These are phyloP conservation scores for Atherix ibis DNA, from an alignment of 2,888 invertebrate species.

Conservation along the genomic window DNA sequence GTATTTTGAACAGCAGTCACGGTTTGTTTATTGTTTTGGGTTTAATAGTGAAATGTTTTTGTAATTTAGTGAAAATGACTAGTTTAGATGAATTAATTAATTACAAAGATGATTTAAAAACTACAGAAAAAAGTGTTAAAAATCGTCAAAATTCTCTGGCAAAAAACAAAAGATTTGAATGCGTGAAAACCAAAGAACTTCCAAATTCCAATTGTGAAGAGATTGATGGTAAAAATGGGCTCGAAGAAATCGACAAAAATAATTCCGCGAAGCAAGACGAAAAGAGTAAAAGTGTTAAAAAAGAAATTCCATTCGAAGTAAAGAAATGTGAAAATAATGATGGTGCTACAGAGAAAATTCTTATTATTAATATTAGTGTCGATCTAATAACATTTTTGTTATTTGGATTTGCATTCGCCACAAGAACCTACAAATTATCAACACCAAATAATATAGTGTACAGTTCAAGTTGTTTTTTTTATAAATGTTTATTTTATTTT, in stretches of 20 bases:
- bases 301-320: slow-evolving; percentile 8
- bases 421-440: slow-evolving; percentile 69
- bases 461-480: slow-evolving; percentile 35
- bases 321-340: slow-evolving; percentile 10
- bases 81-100: slow-evolving; percentile 4
- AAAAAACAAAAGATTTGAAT: slow-evolving; percentile 30
- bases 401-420: slow-evolving; percentile 51
- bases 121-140: slow-evolving; percentile 8
- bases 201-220: too few relatives aligned
- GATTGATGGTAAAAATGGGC: slow-evolving; percentile 9
- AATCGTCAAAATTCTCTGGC: slow-evolving; percentile 6
- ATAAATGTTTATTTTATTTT: background rate
- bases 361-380: slow-evolving; percentile 48
- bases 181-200: slow-evolving; percentile 19
- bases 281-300: slow-evolving; percentile 12
- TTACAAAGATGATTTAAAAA: background rate
- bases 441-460: slow-evolving; percentile 83
- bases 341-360: slow-evolving; percentile 17
- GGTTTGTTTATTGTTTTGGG: too few relatives aligned
- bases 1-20: too few relatives aligned
- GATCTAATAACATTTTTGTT: slow-evolving; percentile 59
- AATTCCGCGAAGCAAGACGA: slow-evolving; percentile 4
- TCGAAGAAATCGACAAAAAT: slow-evolving; percentile 3
- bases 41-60: too few relatives aligned
- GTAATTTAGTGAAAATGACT: too few relatives aligned